Evolutionary conservation across 2,888 invertebrate genomes (phyloP).

Genomic region (Ceramica pisi): DNA sequence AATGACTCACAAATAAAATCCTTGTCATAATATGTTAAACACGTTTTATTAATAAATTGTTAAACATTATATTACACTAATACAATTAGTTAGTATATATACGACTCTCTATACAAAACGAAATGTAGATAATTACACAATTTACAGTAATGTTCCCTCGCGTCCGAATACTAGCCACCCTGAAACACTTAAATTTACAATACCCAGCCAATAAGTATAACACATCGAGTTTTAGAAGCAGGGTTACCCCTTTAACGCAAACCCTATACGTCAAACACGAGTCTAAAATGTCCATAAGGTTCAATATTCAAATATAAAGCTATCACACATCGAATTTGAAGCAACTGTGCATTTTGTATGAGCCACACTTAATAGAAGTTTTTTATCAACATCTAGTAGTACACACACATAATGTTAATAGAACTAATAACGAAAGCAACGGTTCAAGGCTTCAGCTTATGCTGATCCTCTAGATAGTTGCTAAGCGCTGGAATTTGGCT

Average conservation of each 20-base stretch:
- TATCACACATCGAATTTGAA: no score
- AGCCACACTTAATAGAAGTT: no score
- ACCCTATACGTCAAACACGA: no score
- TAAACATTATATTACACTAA: conserved; percentile 84
- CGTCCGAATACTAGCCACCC: conserved; percentile 46
- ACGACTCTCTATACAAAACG: conserved; percentile 88
- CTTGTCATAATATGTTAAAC: conserved; percentile 70
- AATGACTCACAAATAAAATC: conserved; percentile 5
- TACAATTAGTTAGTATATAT: conserved; percentile 79
- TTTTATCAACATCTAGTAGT: not conserved
- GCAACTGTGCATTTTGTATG: no score
- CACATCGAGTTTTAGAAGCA: not conserved
- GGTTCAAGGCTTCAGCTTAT: not conserved
- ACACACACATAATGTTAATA: no score
- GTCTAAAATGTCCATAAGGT: no score
- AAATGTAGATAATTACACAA: conserved; percentile 77
- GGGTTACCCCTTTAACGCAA: not conserved
- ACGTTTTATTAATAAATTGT: conserved; percentile 83
- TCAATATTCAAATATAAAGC: no score
- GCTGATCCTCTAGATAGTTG: not conserved
- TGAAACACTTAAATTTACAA: conserved; percentile 41
- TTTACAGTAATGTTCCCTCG: conserved; percentile 71
- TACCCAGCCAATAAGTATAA: not conserved
- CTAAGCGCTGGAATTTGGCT: not conserved
- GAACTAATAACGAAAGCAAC: not conserved